Evolutionary conservation across 2,797 vertebrate species (phyloP), one percentile per base, ranked within the genome.

Genomic region (Manis javanica): DNA sequence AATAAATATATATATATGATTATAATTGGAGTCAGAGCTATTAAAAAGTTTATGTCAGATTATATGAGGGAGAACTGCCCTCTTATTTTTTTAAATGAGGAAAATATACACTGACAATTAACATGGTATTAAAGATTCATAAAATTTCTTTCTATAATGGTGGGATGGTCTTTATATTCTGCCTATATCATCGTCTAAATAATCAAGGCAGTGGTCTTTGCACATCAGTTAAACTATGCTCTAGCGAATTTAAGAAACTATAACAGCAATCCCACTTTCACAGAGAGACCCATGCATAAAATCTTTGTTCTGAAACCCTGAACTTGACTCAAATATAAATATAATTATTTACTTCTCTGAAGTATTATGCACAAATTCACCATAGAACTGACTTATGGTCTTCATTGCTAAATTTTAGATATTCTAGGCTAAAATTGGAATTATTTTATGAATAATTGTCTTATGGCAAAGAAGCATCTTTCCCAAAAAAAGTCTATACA

Each of bases 281-380:
- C 4, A 72, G 5, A 81, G 49, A 81, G 57, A 79, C 13, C 74
- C 5, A 61, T 37, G 23, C 31, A 46, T 55, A 94, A 71, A 79
- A 84, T 4, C 46, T 89, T 66, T 79, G 55, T 24, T 29, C 13
- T 49, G 31, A 86, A 91, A 94, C 55, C 66, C 12, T 75, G 42
- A 93, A 59, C 9, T 93, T 71, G 5, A 42, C 18, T 68, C 63
- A 83, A 78, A 74, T 95, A 66, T 66, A 91, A 87, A 61, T 77
- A 72, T 39, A 82, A 72, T 82, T 85, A 92, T 93, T 83, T 90
- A 79, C 2, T 74, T 93, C 19, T 96, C n/a, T 66, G 39, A 90
- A 74, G 87, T 93, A 81, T 34, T 24, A 51, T 49, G 31, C 3
- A n/a, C 59, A 12, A 42, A 79, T 57, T 68, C 83, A 68, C 37